These are phyloP conservation scores for Allolobophora icterica DNA, from an alignment of 2,888 invertebrate genomes.

Conservation along the genomic window DNA sequence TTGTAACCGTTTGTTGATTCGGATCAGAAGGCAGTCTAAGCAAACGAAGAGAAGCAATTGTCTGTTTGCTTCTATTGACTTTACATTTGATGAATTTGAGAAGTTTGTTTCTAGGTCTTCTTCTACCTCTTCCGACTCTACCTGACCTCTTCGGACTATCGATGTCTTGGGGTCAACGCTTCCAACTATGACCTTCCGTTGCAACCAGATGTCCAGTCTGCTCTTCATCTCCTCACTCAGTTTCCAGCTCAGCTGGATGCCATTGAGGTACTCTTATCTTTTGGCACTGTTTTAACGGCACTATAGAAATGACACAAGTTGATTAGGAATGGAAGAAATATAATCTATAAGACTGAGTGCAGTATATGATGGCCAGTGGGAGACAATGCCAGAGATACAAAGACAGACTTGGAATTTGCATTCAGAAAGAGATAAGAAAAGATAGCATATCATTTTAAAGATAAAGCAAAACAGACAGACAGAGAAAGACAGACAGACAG, in stretches of 20 bases:
- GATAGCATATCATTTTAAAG: too few relatives aligned
- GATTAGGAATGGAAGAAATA: background rate
- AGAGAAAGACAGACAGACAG: too few relatives aligned
- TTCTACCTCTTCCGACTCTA: conserved; percentile 72
- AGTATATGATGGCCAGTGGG: background rate
- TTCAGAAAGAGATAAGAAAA: background rate
- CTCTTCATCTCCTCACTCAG: conserved; percentile 80
- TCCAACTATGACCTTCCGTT: conserved; percentile 64
- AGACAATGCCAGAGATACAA: background rate
- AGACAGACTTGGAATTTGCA: too few relatives aligned
- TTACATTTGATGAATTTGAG: background rate
- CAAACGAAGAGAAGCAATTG: too few relatives aligned
- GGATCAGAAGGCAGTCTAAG: too few relatives aligned
- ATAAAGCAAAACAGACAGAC: background rate
- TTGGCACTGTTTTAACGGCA: background rate
- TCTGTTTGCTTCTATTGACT: background rate
- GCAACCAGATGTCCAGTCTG: conserved; percentile 79
- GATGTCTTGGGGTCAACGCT: conserved; percentile 60
- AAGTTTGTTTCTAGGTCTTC: conserved; percentile 68
- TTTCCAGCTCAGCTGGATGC: conserved; percentile 86
- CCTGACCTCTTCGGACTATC: conserved; percentile 69
- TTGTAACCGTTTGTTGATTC: background rate
- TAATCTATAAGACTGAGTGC: too few relatives aligned
- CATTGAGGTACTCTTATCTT: conserved; percentile 70
- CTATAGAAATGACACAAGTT: background rate